These are phyloP conservation scores for Neoseiulus cucumeris DNA, from an alignment of 1,140 invertebrate genomes.

Conservation along the genomic window DNA sequence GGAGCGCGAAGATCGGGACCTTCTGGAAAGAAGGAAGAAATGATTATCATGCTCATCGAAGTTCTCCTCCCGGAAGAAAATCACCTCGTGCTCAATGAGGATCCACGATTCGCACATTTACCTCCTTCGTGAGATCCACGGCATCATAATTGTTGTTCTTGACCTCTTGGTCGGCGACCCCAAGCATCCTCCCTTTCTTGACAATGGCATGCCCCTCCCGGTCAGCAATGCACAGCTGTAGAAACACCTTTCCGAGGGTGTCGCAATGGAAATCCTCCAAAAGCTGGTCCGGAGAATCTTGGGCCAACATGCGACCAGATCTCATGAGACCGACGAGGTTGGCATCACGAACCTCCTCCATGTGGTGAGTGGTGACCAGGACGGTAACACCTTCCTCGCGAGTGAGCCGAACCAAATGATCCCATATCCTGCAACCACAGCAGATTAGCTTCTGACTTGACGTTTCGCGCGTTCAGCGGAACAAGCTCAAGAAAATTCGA, in stretches of 20 bases:
- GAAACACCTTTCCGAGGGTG: constrained; percentile 76
- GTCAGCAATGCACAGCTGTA: constrained; percentile 57
- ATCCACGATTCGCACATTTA: no score
- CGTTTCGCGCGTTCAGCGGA: no score
- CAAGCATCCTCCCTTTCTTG: no score
- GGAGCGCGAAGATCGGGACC: no score
- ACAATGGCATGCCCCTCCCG: not conserved
- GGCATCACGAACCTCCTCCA: constrained; percentile 28
- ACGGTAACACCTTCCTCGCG: constrained; percentile 21
- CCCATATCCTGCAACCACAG: constrained; percentile 12
- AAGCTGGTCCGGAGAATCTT: constrained; percentile 66
- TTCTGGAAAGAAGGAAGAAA: no score
- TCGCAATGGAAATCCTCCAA: constrained; percentile 58
- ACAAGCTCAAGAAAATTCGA: no score
- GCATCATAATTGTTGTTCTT: no score
- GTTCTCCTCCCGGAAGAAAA: not conserved
- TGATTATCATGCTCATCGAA: not conserved
- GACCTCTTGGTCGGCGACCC: no score
- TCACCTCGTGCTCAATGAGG: not conserved
- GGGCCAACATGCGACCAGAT: constrained; percentile 65
- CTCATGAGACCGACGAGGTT: constrained; percentile 67
- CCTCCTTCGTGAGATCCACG: no score
- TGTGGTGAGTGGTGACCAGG: constrained; percentile 31
- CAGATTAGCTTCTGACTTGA: no score
- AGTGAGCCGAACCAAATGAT: constrained; percentile 13